Conservation (phyloP, 2,888 invertebrate species). For the Papilio elwesi region DNA sequence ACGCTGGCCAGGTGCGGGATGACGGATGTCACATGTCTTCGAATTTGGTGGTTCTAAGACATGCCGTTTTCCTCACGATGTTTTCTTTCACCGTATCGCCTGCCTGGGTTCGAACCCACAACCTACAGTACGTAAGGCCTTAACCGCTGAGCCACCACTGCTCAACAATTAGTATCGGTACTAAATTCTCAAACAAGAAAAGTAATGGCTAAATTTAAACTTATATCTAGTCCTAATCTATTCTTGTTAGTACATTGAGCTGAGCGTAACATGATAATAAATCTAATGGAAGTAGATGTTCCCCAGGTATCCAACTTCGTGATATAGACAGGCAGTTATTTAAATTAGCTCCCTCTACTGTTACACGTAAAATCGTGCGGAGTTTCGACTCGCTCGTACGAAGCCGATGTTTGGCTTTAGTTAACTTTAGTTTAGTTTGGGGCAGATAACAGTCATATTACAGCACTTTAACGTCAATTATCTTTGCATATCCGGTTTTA, state of each 20-base stretch:
- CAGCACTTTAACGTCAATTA: not conserved
- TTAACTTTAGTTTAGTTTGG: constrained; percentile 15
- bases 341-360: constrained; percentile 33
- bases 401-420: constrained; percentile 25
- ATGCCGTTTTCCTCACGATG: too few relatives aligned
- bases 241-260: not conserved
- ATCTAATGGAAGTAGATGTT: not conserved
- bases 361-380: constrained; percentile 30
- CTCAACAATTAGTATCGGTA: too few relatives aligned
- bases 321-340: constrained; percentile 13
- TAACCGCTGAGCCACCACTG: too few relatives aligned
- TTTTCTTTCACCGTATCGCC: too few relatives aligned
- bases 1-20: too few relatives aligned
- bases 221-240: not conserved
- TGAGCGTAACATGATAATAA: constrained; percentile 1
- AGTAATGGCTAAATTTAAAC: too few relatives aligned
- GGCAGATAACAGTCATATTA: constrained; percentile 13
- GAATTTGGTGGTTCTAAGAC: too few relatives aligned
- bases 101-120: too few relatives aligned
- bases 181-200: too few relatives aligned
- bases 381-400: constrained; percentile 29
- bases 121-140: too few relatives aligned
- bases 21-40: too few relatives aligned
- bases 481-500: not conserved
- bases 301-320: constrained; percentile 20